These are phyloP conservation scores for Caerostris extrusa DNA, from an alignment of 1,140 invertebrate genomes.

Conservation along the genomic window DNA sequence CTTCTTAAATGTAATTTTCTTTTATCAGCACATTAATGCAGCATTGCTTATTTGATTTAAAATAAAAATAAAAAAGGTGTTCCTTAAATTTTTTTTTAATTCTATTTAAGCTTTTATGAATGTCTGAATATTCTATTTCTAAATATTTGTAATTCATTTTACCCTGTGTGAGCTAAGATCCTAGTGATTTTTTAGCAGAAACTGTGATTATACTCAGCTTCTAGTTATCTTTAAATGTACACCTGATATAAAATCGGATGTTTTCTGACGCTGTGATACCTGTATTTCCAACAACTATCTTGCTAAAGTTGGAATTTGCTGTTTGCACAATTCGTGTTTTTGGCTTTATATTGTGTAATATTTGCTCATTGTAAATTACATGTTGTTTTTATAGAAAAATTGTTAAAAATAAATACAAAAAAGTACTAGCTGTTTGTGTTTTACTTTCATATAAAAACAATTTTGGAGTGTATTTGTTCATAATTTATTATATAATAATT, in stretches of 20 bases:
- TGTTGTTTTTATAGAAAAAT: slow-evolving; percentile 52
- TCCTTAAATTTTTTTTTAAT: slow-evolving; percentile 34
- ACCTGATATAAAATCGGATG: slow-evolving; percentile 54
- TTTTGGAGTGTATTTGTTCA: too few relatives aligned
- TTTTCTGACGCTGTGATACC: slow-evolving; percentile 69
- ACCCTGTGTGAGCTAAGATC: slow-evolving; percentile 39
- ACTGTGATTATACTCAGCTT: slow-evolving; percentile 72
- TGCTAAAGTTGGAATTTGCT: slow-evolving; percentile 71
- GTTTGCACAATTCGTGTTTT: slow-evolving; percentile 75
- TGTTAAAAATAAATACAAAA: slow-evolving; percentile 48
- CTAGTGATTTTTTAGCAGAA: slow-evolving; percentile 55
- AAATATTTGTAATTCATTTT: slow-evolving; percentile 36
- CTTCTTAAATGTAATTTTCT: not conserved
- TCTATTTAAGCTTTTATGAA: slow-evolving; percentile 45
- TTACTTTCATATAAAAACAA: not conserved
- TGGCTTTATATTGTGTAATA: slow-evolving; percentile 73
- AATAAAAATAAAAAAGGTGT: not conserved
- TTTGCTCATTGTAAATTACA: slow-evolving; percentile 74
- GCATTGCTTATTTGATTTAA: not conserved
- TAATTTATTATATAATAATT: too few relatives aligned
- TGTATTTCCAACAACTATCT: slow-evolving; percentile 70
- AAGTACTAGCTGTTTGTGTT: not conserved
- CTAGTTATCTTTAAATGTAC: slow-evolving; percentile 50
- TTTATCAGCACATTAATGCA: not conserved
- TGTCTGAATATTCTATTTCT: not conserved